Base-by-base conservation (phyloP, 2,113 vertebrate species). In the Apodemus speciosus region DNA sequence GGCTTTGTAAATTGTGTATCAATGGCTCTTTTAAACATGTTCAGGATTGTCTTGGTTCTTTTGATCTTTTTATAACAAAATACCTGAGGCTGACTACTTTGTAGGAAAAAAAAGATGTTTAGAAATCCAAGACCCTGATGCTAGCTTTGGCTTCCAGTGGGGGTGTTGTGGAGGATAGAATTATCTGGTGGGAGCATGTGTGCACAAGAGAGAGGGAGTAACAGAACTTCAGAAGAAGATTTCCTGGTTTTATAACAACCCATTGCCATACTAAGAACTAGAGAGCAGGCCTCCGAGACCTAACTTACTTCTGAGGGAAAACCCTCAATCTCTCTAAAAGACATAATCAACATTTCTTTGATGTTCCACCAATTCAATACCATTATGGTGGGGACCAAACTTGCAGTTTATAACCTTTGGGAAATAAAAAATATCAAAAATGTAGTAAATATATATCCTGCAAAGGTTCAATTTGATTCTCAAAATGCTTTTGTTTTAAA, bases 401-500 rank as follows among this genome's bases (percentile, higher is more conserved):
- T 88, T 62, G 11, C 1, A 81, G 66, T 27, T 51, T 53, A 64
- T 73, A 35, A 15, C 16, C 2, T 72, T 88, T 62, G 27, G 21
- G 32, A 43, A 11, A 62, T 18, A 51, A 40, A 38, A 51, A 21
- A 9, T 15, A n/a, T 25, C 11, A 14, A 77, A 43, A 77, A 27
- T 13, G 23, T 77, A 40, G 11, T 38, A 23, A 85, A 40, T 79
- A 11, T 32, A n/a, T 86, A 58, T 86, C 3, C 10, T 83, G 40
- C 53, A 90, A 79, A 84, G 40, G 71, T 73, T 66, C 16, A 94
- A 60, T 68, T 86, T 84, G 64, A 25, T 89, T 85, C 73, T 76
- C 46, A 76, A 60, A 88, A 62, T 25, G 66, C 49, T 89, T 95
- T 89, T 86, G 25, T 66, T 77, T 91, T 88, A 86, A 73, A 56